A percentile compares a stretch with the other conserved stretches of the same genome.
Evolutionary conservation across 2,113 vertebrate species (phyloP).

Genomic region (Anas platyrhynchos): DNA sequence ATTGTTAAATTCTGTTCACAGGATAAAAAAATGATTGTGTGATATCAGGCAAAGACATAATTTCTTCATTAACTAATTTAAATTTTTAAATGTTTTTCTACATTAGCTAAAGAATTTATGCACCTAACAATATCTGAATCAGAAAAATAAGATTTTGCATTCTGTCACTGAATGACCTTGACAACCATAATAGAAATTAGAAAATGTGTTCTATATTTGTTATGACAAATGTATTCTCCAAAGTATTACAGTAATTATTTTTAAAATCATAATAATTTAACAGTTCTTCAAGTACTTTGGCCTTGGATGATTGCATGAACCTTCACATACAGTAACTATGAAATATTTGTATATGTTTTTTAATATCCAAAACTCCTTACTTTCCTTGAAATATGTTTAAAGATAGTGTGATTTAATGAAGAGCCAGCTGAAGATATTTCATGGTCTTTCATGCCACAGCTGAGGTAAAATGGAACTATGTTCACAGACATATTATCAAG

Average conservation of each 20-base stretch:
- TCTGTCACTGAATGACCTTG: conserved; percentile 52
- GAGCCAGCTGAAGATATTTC: background rate
- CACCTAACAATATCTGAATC: conserved; percentile 24
- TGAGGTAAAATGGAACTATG: background rate
- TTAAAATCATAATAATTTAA: conserved; percentile 53
- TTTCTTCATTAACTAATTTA: conserved; percentile 45
- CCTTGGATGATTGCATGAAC: conserved; percentile 46
- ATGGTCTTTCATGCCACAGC: background rate
- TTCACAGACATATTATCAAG: background rate
- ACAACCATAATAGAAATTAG: conserved; percentile 46
- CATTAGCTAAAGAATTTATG: conserved; percentile 25
- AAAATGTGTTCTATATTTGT: conserved; percentile 51
- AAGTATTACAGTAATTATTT: conserved; percentile 55
- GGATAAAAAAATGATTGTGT: conserved; percentile 56
- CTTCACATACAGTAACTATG: background rate
- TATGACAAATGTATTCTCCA: conserved; percentile 11
- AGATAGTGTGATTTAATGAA: background rate
- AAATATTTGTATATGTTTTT: background rate
- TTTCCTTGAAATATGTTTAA: conserved; percentile 9
- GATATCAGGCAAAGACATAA: conserved; percentile 40
- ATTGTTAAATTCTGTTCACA: conserved; percentile 38
- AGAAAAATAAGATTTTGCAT: conserved; percentile 50
- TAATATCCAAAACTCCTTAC: background rate
- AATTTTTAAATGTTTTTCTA: conserved; percentile 46
- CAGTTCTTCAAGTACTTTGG: conserved; percentile 21